Evolutionary conservation across 2,888 invertebrate genomes (phyloP), one percentile per base, ranked within the genome.

Genomic region (Amiota communis): DNA sequence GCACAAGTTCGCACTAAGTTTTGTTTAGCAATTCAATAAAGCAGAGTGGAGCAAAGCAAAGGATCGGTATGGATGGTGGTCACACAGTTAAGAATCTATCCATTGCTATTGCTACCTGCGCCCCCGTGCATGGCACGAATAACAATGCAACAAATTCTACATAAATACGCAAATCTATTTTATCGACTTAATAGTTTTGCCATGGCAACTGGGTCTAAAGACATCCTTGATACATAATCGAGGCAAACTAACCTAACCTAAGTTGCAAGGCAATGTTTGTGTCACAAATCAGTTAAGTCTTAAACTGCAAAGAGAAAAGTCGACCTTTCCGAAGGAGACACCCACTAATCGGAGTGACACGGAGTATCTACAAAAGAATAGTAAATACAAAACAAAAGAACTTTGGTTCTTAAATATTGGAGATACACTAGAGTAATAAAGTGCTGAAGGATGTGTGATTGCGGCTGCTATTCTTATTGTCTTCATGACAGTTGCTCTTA

Each of bases 221-320:
- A 68, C 67, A 68, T 68, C 67, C 67, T 68, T 68, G 67, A 68
- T 68, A 68, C 67, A 68, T 68, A 67, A 67, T 51, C 67, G 75
- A 70, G 74, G 75, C 79, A 73, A 68, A 81, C 83, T 83, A 83
- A 83, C 83, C 83, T 83, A 83, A 82, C 85, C 78, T 85, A 83
- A 83, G 82, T 78, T 59, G 80, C 83, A 85, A 83, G 77, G 12
- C 72, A 64, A 77, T 77, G 84, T 80, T 81, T 80, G 80, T 79
- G 85, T 79, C 83, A 85, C 81, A 85, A 85, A 83, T 82, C 83
- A 83, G 85, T 83, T 82, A 73, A 79, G 80, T 75, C 76, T 71
- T 72, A 78, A 79, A 76, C 76, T 76, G 77, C 85, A 70, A 79
- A 74, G 76, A 72, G 82, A 75, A 74, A 79, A 80, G 79, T 81